Conservation (phyloP, 2,113 vertebrate genomes). For the Morone chrysops region DNA sequence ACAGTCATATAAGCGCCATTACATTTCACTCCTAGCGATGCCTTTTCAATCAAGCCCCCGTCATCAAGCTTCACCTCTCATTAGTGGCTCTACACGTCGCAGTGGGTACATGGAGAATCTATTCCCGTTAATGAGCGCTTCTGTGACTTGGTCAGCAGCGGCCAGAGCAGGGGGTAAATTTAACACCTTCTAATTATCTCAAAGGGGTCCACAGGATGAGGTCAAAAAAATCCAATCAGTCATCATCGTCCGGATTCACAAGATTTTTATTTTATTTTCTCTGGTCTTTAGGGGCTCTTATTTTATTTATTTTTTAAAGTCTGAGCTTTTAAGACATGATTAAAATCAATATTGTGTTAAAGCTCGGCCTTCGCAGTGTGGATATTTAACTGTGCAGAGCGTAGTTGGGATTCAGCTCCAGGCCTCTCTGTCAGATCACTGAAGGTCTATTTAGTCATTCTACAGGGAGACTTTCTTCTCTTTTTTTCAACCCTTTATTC, state of each 20-base stretch:
- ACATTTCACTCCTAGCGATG: conserved; percentile 37
- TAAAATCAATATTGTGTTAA: conserved; percentile 82
- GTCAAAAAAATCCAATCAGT: conserved; percentile 43
- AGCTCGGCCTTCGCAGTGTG: conserved; percentile 62
- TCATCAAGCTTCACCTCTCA: conserved; percentile 59
- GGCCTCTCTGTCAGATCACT: conserved; percentile 77
- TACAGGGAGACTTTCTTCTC: conserved; percentile 76
- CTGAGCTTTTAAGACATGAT: conserved; percentile 75
- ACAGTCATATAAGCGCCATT: conserved; percentile 28
- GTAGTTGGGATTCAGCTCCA: conserved; percentile 81
- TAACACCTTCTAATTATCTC: conserved; percentile 63
- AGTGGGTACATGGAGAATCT: conserved; percentile 42
- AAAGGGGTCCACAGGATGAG: conserved; percentile 20
- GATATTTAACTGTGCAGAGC: conserved; percentile 69
- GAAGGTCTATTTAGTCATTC: conserved; percentile 82
- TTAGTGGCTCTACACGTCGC: conserved; percentile 50
- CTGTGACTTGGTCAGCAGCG: conserved; percentile 55
- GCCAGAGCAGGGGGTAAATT: conserved; percentile 47
- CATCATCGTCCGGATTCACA: conserved; percentile 28
- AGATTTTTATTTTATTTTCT: conserved; percentile 42
- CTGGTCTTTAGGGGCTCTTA: conserved; percentile 37
- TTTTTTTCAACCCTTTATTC: conserved; percentile 51
- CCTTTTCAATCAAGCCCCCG: conserved; percentile 62
- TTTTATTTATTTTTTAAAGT: conserved; percentile 63
- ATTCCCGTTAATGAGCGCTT: conserved; percentile 62